A percentile compares a stretch with the other conserved stretches of the same genome.
Conservation (phyloP, 2,888 invertebrate species). For the Oeneis ivallda region DNA sequence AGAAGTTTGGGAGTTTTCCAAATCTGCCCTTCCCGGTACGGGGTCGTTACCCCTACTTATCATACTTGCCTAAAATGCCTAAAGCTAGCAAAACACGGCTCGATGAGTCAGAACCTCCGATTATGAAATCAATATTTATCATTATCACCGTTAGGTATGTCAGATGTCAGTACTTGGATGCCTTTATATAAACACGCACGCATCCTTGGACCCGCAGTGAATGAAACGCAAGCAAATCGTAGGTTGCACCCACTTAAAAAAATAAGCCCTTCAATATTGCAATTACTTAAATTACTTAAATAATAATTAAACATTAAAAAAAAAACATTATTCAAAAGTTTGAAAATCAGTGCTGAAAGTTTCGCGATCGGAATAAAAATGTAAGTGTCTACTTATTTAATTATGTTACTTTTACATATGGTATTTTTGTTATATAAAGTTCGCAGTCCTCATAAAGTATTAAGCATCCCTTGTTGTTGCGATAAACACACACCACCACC, state of each 20-base stretch:
- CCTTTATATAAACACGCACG: slow-evolving; percentile 16
- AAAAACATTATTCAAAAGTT: neutral
- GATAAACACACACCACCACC: too few species aligned
- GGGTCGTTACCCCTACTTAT: too few species aligned
- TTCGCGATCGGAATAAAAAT: neutral
- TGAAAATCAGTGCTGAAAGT: neutral
- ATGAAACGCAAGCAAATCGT: neutral
- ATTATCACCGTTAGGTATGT: neutral
- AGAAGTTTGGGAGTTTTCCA: too few species aligned
- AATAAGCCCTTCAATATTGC: neutral
- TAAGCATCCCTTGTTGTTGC: too few species aligned
- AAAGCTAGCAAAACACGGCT: neutral
- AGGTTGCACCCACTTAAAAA: too few species aligned
- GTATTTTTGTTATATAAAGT: too few species aligned
- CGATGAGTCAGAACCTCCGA: neutral
- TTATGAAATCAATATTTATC: neutral
- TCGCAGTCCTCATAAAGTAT: too few species aligned
- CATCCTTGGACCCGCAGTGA: neutral
- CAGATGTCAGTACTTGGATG: neutral
- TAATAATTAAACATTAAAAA: neutral
- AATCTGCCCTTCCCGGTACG: too few species aligned
- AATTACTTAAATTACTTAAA: neutral
- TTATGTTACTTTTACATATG: neutral
- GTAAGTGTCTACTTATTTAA: neutral
- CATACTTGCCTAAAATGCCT: too few species aligned